Base-by-base conservation (phyloP, 2,888 invertebrate species). In the Anorthoa munda region DNA sequence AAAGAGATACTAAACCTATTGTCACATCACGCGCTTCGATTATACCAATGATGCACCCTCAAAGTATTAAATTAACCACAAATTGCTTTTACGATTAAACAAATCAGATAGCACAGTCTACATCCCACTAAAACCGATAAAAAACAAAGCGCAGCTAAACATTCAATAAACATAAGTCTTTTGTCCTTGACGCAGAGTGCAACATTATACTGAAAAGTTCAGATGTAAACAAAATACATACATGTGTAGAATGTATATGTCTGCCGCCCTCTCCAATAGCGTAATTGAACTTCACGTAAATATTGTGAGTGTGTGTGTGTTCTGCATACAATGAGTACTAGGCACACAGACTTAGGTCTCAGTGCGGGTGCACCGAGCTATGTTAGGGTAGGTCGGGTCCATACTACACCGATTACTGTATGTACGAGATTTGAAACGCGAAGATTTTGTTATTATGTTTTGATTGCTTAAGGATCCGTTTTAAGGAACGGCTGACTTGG, bases 201-300 rank as follows among this genome's bases (percentile, higher is more conserved):
- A 72, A 77, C 15, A 79, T 73, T 51, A 65, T 70, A 56, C 77
- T 81, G 75, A 85, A 86, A 83, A 85, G 78, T 86, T 81, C 64
- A 79, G 56, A 79, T 72, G 53, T 60, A 72, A 79, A 86, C 77
- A 82, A 77, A 76, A 72, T 77, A 86, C 77, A 81, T 75, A 76
- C 53, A 50, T 56, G 72, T 53, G 15, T 71, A 68, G n/a, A 39
- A 31, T 21, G 51, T 68, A 77, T 72, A 75, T 18, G 65, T 63
- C 68, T 74, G 75, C 87, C 86, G 87, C 83, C 83, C 81, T 88
- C 89, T 87, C 87, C 88, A 78, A 91, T 88, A 88, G 87, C 87
- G 90, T 90, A 93, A 94, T 92, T 92, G 92, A 91, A 92, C 88
- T 90, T 89, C 86, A 83, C 90, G 89, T 91, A 92, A 88, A 89